phyloP scores from a whole-genome alignment of 2,113 vertebrate genomes.

The Chaetodon auriga region DNA sequence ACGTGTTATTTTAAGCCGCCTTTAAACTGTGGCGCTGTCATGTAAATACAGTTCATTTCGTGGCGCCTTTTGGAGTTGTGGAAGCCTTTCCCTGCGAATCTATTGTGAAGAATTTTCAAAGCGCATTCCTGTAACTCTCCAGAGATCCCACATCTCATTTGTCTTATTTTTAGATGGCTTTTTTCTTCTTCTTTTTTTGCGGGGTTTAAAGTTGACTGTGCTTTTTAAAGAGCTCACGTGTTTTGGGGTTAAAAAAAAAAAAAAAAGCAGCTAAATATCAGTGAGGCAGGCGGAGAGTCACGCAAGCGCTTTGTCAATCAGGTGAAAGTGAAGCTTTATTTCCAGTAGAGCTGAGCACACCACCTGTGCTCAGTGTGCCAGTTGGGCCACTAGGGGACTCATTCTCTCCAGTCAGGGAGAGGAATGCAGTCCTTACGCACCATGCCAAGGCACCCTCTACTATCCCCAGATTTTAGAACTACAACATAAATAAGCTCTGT shows the following conservation, averaged over 20 bases:
- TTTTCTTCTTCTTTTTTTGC: not conserved
- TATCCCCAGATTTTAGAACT: not conserved
- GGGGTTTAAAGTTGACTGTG: conserved; percentile 56
- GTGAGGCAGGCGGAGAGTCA: conserved; percentile 35
- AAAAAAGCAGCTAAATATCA: conserved; percentile 7
- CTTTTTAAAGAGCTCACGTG: conserved; percentile 27
- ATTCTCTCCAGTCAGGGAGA: conserved; percentile 81
- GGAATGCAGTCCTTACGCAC: conserved; percentile 46
- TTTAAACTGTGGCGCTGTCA: conserved; percentile 34
- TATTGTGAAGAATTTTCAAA: conserved; percentile 65
- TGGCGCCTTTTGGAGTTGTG: conserved; percentile 50
- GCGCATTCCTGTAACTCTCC: conserved; percentile 67
- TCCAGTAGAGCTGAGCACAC: conserved; percentile 65
- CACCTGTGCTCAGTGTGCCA: conserved; percentile 84
- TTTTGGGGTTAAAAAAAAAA: not conserved
- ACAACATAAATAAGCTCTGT: not conserved
- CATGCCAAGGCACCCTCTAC: not conserved
- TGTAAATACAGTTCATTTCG: conserved; percentile 42
- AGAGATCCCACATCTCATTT: conserved; percentile 54
- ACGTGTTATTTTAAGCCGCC: conserved; percentile 38
- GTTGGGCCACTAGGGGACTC: conserved; percentile 94
- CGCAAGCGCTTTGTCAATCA: conserved; percentile 45
- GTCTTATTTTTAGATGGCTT: conserved; percentile 66
- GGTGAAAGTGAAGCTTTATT: conserved; percentile 64
- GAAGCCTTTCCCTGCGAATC: conserved; percentile 31